Conservation (phyloP, 2,888 invertebrate species). For the Volucella inflata region DNA sequence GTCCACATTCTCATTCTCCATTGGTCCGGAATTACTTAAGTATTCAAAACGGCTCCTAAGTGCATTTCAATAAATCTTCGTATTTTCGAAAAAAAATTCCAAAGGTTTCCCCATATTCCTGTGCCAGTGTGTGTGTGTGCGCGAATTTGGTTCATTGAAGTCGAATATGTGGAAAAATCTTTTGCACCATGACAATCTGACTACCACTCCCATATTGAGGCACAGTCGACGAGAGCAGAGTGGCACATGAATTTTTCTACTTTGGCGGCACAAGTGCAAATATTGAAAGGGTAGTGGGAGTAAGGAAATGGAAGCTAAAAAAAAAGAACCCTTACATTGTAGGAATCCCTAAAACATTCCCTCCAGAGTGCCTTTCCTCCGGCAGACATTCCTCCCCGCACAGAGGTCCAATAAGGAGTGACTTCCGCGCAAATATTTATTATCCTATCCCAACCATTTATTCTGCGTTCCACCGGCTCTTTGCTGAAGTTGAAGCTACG, state of each 20-base stretch:
- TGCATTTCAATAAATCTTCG: constrained; percentile 75
- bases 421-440: constrained; percentile 75
- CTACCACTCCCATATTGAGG: constrained; percentile 22
- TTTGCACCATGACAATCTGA: constrained; percentile 58
- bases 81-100: constrained; percentile 65
- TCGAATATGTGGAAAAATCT: constrained; percentile 32
- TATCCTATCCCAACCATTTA: constrained; percentile 72
- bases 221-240: constrained; percentile 4
- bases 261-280: constrained; percentile 60
- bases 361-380: no score
- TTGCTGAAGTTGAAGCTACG: not conserved
- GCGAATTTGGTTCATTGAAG: constrained; percentile 23
- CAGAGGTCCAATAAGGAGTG: constrained; percentile 72
- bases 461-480: constrained; percentile 50
- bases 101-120: constrained; percentile 31
- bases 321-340: not conserved
- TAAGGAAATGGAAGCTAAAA: constrained; percentile 1
- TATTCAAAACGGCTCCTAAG: constrained; percentile 75
- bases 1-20: not conserved
- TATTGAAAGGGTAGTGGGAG: constrained; percentile 48
- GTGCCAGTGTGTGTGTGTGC: constrained; percentile 5
- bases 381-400: not conserved
- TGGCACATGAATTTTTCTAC: constrained; percentile 53
- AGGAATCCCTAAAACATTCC: constrained; percentile 61
- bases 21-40: constrained; percentile 63